Evolutionary conservation across 2,888 invertebrate species (phyloP).

Genomic region (Callimorpha dominula): DNA sequence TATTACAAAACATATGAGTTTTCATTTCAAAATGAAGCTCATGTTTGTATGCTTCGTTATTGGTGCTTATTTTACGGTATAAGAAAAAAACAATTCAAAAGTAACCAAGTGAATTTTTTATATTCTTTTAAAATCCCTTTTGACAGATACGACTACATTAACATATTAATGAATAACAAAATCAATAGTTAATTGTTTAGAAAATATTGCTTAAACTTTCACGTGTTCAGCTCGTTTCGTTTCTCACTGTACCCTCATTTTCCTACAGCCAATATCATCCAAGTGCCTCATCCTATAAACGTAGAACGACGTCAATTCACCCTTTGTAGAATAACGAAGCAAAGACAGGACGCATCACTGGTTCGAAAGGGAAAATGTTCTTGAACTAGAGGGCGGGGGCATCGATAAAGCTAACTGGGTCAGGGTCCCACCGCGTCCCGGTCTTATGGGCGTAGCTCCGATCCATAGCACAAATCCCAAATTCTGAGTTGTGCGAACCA

Average conservation of each 20-base stretch:
- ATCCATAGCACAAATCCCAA: conserved; percentile 10
- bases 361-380: conserved; percentile 71
- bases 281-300: conserved; percentile 3
- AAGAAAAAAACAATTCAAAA: no score
- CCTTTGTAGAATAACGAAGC: conserved; percentile 37
- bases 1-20: neutral
- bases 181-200: neutral
- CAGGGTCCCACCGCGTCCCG: conserved; percentile 69
- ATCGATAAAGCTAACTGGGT: conserved; percentile 78
- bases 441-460: conserved; percentile 45
- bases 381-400: conserved; percentile 69
- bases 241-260: neutral
- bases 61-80: neutral
- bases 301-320: conserved; percentile 8
- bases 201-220: neutral
- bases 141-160: no score
- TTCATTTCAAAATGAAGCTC: neutral
- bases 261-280: conserved; percentile 4
- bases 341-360: conserved; percentile 61
- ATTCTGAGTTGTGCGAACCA: conserved; percentile 4
- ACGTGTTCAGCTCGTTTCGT: neutral
- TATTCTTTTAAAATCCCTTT: no score
- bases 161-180: neutral
- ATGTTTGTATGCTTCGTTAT: neutral
- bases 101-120: no score